These are phyloP conservation scores for Gallinago jamesoni DNA, from an alignment of 2,113 vertebrate species.

Conservation along the genomic window DNA sequence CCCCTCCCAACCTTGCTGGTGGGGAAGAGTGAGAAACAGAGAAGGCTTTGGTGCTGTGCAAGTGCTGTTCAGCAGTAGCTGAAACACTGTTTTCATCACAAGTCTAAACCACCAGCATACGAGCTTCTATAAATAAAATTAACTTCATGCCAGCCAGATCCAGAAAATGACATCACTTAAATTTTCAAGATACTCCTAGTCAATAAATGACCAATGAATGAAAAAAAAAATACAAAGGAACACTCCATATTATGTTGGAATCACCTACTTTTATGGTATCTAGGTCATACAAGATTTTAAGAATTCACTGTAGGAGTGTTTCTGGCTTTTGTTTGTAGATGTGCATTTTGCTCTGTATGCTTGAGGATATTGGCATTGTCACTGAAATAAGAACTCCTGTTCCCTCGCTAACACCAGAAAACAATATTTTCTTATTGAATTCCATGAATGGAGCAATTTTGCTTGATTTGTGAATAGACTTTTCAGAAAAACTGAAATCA, in stretches of 20 bases:
- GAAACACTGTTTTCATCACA: neutral
- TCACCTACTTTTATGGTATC: neutral
- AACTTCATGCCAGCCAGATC: neutral
- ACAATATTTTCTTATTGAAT: neutral
- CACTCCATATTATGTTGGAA: neutral
- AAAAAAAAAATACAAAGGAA: neutral
- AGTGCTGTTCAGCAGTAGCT: neutral
- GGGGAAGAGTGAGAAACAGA: neutral
- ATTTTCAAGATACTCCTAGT: neutral
- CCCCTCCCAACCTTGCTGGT: neutral
- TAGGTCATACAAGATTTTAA: neutral
- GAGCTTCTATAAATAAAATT: neutral
- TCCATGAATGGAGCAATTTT: constrained; percentile 23
- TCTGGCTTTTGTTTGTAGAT: neutral
- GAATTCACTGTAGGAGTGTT: neutral
- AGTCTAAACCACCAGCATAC: neutral
- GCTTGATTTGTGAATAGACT: constrained; percentile 28
- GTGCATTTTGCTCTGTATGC: neutral
- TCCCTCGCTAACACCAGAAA: neutral
- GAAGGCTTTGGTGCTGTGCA: neutral
- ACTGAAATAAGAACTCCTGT: neutral
- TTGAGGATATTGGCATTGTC: neutral
- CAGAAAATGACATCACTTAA: neutral
- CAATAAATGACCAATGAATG: neutral
- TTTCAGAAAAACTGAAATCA: constrained; percentile 30